Percentiles rank a stretch among this genome's conserved stretches.
Evolutionary conservation across 2,113 vertebrate genomes (phyloP).

Genomic region (Tachuris rubrigastra): DNA sequence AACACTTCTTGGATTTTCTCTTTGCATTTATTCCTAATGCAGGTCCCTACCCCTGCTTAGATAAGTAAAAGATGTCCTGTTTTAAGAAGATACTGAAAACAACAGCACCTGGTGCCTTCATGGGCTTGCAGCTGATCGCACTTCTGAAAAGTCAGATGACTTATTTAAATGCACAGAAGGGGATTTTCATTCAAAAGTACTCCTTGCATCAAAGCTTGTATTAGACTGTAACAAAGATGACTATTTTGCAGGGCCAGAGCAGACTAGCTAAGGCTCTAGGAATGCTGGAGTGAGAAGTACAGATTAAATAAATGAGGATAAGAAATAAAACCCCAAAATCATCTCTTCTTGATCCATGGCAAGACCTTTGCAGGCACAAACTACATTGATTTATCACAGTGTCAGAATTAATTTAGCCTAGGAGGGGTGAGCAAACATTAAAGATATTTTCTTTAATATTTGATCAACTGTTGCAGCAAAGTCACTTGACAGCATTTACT

Average conservation of each 20-base stretch:
- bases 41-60: neutral
- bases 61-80: neutral
- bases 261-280: neutral
- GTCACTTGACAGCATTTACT: neutral
- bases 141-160: neutral
- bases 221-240: neutral
- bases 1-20: neutral
- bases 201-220: neutral
- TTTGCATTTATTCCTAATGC: neutral
- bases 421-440: neutral
- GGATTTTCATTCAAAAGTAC: neutral
- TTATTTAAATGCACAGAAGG: neutral
- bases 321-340: neutral
- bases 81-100: neutral
- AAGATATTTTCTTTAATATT: neutral
- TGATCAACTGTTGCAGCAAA: neutral
- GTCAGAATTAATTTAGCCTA: neutral
- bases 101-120: neutral
- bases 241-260: neutral
- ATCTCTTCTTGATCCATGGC: neutral
- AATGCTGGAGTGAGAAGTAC: neutral
- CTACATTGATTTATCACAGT: neutral
- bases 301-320: neutral
- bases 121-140: neutral
- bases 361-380: neutral